Evolutionary conservation across 1,140 invertebrate species (phyloP), one percentile per base, ranked within the genome.

Genomic region (Odontomachus brunneus): DNA sequence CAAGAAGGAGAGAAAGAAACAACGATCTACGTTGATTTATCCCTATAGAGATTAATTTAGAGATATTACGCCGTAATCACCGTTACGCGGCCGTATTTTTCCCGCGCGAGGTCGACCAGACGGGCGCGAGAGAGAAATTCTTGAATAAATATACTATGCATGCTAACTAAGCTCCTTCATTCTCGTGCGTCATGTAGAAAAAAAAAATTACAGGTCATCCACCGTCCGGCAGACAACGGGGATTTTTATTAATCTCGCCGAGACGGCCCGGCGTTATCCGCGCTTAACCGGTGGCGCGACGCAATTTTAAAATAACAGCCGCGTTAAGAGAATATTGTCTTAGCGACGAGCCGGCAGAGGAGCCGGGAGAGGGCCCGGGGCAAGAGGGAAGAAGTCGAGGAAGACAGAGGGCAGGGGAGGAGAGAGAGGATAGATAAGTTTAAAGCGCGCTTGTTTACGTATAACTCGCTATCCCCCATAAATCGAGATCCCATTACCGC

Each of bases 71-170:
- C 15, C 7, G 29, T 44, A 29, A 33, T 38, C 19, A 26, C 49
- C 55, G 57, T 78, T 69, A 78, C 69, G 33, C 49, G 38, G 55
- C 75, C 65, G 29, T 26, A 78, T 55, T 78, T 69, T 78, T 57
- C 17, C 19, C 75, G 65, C 75, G 65, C 24, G 38, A n/a, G 44
- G 26, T 75, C 59, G 33, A 75, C 73, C 38, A 29, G 59, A 59
- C 7, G 65, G 51, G 15, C 17, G 53, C 38, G 38, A 44, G 71
- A 80, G 38, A 44, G 71, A 80, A 69, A 80, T 66, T 55, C 60
- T 57, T 80, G 75, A 80, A 80, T 69, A 80, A 80, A 57, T 71
- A 57, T 57, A 69, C 49, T 71, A 57, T 80, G 65, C 65, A 80
- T 80, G 51, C 53, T 71, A 80, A 80, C 65, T 71, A 80, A 69